Evolutionary conservation across 2,888 invertebrate species (phyloP).

Genomic region (Hipparchia sbordonii): DNA sequence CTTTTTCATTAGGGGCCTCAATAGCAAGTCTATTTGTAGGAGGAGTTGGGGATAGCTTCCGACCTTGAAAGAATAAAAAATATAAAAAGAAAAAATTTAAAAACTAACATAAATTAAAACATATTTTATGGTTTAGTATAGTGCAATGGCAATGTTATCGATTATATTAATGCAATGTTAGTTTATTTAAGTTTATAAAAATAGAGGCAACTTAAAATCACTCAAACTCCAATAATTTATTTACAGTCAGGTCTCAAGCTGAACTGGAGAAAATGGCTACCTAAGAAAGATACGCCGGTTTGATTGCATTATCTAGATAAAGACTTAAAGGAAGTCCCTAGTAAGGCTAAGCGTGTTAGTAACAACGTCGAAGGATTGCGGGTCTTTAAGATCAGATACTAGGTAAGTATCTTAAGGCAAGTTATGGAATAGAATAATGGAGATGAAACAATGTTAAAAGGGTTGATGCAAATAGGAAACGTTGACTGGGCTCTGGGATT

Average conservation of each 20-base stretch:
- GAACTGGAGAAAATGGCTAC: constrained; percentile 83
- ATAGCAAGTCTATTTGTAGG: constrained; percentile 85
- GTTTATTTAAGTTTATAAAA: constrained; percentile 19
- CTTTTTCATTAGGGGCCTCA: constrained; percentile 86
- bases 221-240: constrained; percentile 27
- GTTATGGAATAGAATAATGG: constrained; percentile 45
- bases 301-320: constrained; percentile 49
- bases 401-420: constrained; percentile 43
- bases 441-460: constrained; percentile 40
- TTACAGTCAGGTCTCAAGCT: constrained; percentile 41
- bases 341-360: constrained; percentile 68
- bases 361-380: constrained; percentile 55
- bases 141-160: constrained; percentile 37
- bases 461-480: constrained; percentile 41
- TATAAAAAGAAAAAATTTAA: constrained; percentile 35
- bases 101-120: constrained; percentile 32
- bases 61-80: constrained; percentile 69
- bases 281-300: constrained; percentile 68
- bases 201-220: constrained; percentile 24
- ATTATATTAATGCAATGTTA: constrained; percentile 29
- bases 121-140: constrained; percentile 40
- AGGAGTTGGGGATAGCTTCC: constrained; percentile 87
- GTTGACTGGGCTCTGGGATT: constrained; percentile 47
- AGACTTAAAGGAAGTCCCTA: constrained; percentile 42
- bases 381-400: constrained; percentile 48